Percentiles rank a stretch among this genome's conserved stretches.
Evolutionary conservation across 2,113 vertebrate genomes (phyloP).

Genomic region (Mirounga angustirostris): DNA sequence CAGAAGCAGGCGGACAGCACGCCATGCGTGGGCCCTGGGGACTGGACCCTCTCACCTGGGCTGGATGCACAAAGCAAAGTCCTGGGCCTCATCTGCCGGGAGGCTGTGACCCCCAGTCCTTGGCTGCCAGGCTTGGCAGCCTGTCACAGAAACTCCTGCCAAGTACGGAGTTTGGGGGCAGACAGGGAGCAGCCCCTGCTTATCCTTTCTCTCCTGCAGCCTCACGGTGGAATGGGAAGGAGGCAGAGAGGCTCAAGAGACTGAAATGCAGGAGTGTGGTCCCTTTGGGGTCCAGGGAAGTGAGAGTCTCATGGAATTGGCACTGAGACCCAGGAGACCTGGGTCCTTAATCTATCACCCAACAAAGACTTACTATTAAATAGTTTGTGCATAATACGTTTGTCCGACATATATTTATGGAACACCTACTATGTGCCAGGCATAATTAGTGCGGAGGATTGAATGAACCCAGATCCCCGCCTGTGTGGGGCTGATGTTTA

Average conservation of each 20-base stretch:
- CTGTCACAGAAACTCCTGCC: neutral
- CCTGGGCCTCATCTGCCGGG: neutral
- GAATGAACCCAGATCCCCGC: neutral
- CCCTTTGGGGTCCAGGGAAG: neutral
- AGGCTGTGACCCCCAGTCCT: neutral
- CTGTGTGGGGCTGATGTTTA: accelerated
- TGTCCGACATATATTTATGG: neutral
- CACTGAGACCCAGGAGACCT: neutral
- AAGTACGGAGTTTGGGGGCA: neutral
- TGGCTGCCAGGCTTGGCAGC: neutral
- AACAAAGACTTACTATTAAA: neutral
- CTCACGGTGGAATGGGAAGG: neutral
- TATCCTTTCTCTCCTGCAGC: neutral
- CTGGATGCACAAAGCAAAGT: neutral
- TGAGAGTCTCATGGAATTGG: neutral
- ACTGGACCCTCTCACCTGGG: neutral
- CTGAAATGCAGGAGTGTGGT: neutral
- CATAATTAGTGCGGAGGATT: no score
- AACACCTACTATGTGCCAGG: neutral
- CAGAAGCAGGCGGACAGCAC: neutral
- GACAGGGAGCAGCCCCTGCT: neutral
- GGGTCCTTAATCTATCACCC: neutral
- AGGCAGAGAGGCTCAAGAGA: neutral
- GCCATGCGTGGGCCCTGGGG: neutral
- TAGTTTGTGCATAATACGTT: neutral